Evolutionary conservation across 2,797 vertebrate genomes (phyloP), one percentile per base, ranked within the genome.

Genomic region (Lacerta bilineata): DNA sequence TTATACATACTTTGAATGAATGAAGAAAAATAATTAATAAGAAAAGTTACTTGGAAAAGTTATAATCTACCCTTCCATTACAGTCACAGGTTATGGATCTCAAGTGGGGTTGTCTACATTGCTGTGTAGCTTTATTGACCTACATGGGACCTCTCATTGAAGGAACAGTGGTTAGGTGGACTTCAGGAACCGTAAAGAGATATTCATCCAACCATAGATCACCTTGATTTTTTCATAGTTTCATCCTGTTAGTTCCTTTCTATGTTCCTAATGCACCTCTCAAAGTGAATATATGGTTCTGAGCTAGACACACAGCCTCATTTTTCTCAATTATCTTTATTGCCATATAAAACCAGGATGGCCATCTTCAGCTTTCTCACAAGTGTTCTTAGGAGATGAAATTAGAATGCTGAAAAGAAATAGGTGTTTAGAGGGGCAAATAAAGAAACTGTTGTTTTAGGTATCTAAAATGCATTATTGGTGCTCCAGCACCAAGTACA

Each of bases 281-380:
- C 36, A 84, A 8, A 4, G 29, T 36, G 55, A 84, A 84, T 74
- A n/a, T 33, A 85, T 64, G 83, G 25, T 74, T 88, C 41, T 89
- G 36, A 69, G 83, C n/a, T 77, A 88, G 46, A 61, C 13, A 23
- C 33, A 55, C 18, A 83, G 13, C 69, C 76, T 89, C 39, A 75
- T 64, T 80, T 89, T 85, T 74, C n/a, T 74, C 68, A 80, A 64
- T 85, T 85, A 79, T 75, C 83, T 89, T 89, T 88, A 83, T 77
- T n/a, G 33, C 74, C 69, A 43, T 80, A 84, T 80, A 88, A 84
- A 84, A 64, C 39, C 10, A 55, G n/a, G 43, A n/a, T 1, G 64
- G 50, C 50, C 80, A 61, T 27, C 55, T 85, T 61, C 68, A 85
- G 27, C 68, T 84, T 36, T 72, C 77, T 85, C 55, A 66, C 41